Base-by-base conservation (phyloP, 2,113 vertebrate genomes). In the Micromys minutus region DNA sequence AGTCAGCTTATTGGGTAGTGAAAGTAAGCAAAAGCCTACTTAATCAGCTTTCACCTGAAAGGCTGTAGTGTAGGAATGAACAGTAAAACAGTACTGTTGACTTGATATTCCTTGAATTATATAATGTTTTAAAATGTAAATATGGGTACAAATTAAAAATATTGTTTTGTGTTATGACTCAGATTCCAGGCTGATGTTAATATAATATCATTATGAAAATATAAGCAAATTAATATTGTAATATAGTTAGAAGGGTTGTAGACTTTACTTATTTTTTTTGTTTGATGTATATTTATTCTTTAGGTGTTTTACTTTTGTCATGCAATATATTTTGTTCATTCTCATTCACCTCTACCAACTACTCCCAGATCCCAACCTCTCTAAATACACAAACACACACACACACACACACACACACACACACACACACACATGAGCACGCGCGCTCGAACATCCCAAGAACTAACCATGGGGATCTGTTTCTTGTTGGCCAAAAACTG, bases 181-280 rank as follows among this genome's bases (percentile, higher is more conserved):
- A 91, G 55, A 79, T 52, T 77, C 15, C 39, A 81, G 13, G 36
- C n/a, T 77, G 26, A 80, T 87, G 88, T 90, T 74, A 91, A 29
- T 72, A 36, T 10, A 77, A 67, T 72, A 81, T 77, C 22, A 93
- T 95, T 89, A 89, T 74, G 47, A 77, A 95, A 95, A 91, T 87
- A 7, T 57, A 74, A 93, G 72, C 88, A 89, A 86, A 89, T 77
- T 93, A 97, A 91, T 19, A 69, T 69, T 87, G 39, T 93, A 79
- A 96, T 94, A 61, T 91, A 80, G 19, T 7, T 91, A 65, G 6
- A 34, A 42, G 9, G 17, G 74, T 93, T 91, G 72, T 26, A 72
- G n/a, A 77, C 12, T 57, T 76, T 55, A 80, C 81, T 77, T 63
- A 36, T 17, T 84, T 4, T 15, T 61, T 50, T 72, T 0, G 12